Base-by-base conservation (phyloP, 2,113 vertebrate genomes). In the Circaetus gallicus region DNA sequence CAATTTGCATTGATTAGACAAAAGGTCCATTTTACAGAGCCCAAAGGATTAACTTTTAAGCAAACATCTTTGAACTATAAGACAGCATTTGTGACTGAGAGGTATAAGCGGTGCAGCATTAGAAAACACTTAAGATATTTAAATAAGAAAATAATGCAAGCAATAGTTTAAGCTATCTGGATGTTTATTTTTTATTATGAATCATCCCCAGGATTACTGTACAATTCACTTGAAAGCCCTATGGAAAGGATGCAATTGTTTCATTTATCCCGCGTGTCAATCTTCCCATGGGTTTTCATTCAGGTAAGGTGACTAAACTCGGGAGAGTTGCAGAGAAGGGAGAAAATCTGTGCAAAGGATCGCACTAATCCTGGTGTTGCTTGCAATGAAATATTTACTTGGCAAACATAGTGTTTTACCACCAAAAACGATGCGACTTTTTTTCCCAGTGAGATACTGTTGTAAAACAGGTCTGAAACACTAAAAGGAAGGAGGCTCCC, bases 1-100 rank as follows among this genome's bases (percentile, higher is more conserved):
- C 99, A 99, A 99, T 99, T 99, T 99, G 98, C 99, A 99, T 99
- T 99, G 99, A 99, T 99, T 99, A 99, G 97, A 98, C 97, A 98
- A 99, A 99, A 99, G 99, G 99, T 99, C 99, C 98, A 99, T 99
- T 99, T 99, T 99, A 99, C 97, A 98, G 98, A 99, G 98, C 98
- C 98, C 98, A 99, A 97, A 98, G 99, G 98, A 99, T 99, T 99
- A 99, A 98, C 99, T 98, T 99, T 99, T 98, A 98, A 98, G 98
- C 98, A 98, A 98, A 98, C 99, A 99, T 99, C 98, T 99, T 98
- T 99, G 98, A 99, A 98, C 97, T 97, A 29, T 96, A 98, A 98
- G 96, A 92, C 95, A 97, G 93, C 95, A 92, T 97, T 98, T 98
- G 97, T 97, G 97, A 96, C 93, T 97, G 93, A 97, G 94, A 96